Conservation (phyloP, 2,797 vertebrate genomes). For the Danio choprae region DNA sequence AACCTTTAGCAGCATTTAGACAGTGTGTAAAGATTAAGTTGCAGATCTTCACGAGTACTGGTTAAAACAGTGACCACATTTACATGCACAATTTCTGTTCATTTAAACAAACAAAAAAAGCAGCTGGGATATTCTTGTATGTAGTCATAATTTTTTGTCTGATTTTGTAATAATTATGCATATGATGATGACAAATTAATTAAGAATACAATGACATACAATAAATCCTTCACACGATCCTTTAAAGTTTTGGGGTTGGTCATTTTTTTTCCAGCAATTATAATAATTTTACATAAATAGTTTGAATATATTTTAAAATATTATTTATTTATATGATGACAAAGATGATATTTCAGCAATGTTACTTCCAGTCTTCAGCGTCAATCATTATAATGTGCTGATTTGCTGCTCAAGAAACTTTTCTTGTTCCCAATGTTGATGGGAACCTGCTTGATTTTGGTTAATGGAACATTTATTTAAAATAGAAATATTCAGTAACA, state of each 20-base stretch:
- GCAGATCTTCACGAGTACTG: not conserved
- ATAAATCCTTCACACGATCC: not conserved
- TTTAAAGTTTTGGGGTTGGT: not conserved
- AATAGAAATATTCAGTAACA: too few relatives aligned
- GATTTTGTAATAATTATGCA: not conserved
- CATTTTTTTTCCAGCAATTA: too few relatives aligned
- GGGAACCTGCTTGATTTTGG: not conserved
- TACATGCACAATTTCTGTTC: not conserved
- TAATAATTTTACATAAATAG: not conserved
- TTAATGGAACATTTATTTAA: not conserved
- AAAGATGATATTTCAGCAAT: not conserved
- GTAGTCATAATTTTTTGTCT: not conserved
- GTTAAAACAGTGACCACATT: conserved; percentile 4
- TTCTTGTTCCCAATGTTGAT: not conserved
- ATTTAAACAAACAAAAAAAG: not conserved
- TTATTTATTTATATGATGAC: not conserved
- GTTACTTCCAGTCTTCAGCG: not conserved
- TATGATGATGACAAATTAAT: not conserved
- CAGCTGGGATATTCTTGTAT: not conserved
- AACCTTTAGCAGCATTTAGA: conserved; percentile 44
- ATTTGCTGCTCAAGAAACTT: not conserved
- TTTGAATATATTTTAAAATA: not conserved
- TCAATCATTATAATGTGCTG: not conserved
- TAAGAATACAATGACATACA: not conserved
- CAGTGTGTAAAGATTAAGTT: conserved; percentile 8